Evolutionary conservation across 2,888 invertebrate genomes (phyloP).

Genomic region (Lycia hirtaria): DNA sequence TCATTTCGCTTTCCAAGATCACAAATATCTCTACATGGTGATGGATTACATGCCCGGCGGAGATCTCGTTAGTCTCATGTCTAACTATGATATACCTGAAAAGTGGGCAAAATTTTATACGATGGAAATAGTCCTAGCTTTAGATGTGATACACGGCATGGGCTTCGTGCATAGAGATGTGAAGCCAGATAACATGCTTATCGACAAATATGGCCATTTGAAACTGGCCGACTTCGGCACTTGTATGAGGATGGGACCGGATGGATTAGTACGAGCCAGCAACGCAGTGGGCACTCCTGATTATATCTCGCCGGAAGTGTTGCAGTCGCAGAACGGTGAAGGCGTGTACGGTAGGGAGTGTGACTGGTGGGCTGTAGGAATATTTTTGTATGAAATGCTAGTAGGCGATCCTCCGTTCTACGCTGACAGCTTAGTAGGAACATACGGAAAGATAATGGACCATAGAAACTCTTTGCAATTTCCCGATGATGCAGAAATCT

Average conservation of each 20-base stretch:
- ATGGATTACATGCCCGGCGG: conserved; percentile 99
- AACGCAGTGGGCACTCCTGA: conserved; percentile 99
- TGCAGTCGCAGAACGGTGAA: conserved; percentile 98
- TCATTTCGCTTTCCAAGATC: conserved; percentile 99
- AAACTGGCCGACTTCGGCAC: conserved; percentile 99
- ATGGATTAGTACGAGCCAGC: conserved; percentile 97
- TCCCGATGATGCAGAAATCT: conserved; percentile 97
- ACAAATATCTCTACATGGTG: conserved; percentile 99
- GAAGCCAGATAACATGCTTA: conserved; percentile 99
- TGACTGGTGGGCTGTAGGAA: conserved; percentile 99
- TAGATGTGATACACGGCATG: conserved; percentile 99
- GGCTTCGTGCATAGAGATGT: conserved; percentile 98
- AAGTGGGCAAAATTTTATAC: conserved; percentile 99
- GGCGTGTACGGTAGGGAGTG: conserved; percentile 99
- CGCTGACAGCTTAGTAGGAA: conserved; percentile 98
- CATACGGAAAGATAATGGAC: conserved; percentile 99
- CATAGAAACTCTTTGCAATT: conserved; percentile 98
- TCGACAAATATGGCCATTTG: conserved; percentile 97
- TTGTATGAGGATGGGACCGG: conserved; percentile 99
- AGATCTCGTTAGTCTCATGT: conserved; percentile 99
- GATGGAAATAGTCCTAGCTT: conserved; percentile 98
- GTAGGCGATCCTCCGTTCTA: conserved; percentile 99
- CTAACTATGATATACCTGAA: conserved; percentile 99
- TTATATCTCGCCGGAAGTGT: conserved; percentile 99
- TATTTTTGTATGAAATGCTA: conserved; percentile 99